Percentiles rank a stretch among this genome's conserved stretches.
phyloP scores from a whole-genome alignment of 2,113 vertebrate genomes.

The Anas platyrhynchos region DNA sequence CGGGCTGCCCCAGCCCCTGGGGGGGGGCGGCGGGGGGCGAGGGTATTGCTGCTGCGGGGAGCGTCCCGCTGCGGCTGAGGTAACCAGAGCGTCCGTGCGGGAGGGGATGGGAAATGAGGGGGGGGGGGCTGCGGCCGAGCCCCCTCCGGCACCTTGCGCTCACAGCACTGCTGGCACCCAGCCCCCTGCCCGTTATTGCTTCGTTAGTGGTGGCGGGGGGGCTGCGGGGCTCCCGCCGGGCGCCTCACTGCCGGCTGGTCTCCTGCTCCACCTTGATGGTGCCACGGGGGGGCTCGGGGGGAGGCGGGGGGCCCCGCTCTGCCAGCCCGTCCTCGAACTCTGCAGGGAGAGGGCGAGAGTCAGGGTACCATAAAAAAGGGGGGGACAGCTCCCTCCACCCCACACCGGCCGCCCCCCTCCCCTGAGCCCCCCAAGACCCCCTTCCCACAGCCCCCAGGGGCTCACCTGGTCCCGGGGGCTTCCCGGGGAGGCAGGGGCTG shows the following conservation, averaged over 20 bases:
- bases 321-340: conserved; percentile 84
- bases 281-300: conserved; percentile 80
- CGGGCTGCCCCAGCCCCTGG: background rate
- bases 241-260: conserved; percentile 81
- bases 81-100: background rate
- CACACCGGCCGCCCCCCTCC: background rate
- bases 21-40: background rate
- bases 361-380: fast-evolving
- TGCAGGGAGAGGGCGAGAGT: conserved; percentile 52
- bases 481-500: conserved; percentile 86
- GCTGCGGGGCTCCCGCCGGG: background rate
- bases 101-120: background rate
- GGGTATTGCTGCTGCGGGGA: conserved; percentile 30
- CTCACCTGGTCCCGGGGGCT: conserved; percentile 87
- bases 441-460: background rate
- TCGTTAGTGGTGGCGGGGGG: conserved; percentile 12
- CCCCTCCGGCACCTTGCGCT: background rate
- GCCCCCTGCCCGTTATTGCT: conserved; percentile 50
- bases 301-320: conserved; percentile 75
- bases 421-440: background rate
- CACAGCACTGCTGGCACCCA: background rate
- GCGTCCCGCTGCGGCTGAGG: conserved; percentile 16
- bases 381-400: background rate
- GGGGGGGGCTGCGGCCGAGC: background rate
- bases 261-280: conserved; percentile 87